Evolutionary conservation across 1,140 invertebrate species (phyloP), one percentile per base, ranked within the genome.

Genomic region (Chironomus tepperi): DNA sequence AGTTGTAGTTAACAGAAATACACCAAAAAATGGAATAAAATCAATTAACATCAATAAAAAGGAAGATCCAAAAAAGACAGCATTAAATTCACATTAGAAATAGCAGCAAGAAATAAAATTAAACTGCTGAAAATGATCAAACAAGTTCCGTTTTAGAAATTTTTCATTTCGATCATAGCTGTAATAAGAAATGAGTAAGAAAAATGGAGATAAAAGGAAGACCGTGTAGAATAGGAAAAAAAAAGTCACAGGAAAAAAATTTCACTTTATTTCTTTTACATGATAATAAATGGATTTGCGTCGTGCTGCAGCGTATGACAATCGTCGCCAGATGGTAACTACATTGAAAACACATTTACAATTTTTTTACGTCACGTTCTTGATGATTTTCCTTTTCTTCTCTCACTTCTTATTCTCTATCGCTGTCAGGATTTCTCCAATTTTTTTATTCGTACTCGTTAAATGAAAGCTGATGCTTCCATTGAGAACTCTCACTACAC

Each of bases 301-400:
- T 70, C 65, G 65, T 70, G 65, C 65, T 70, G 65, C 65, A 70
- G 16, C 19, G 16, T 70, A 16, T 19, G 16, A 70, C 65, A 70
- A 70, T 18, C 16, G 18, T 21, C 65, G 19, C 65, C 65, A 70
- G 65, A 18, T 70, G 65, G 65, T 70, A 70, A 70, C 65, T 70
- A 70, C 65, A 70, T 70, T 70, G 65, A 70, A 70, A 70, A 70
- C 18, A 70, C 65, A 70, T 70, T 70, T 70, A 70, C 65, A 57
- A 57, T 57, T 57, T 57, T 57, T 9, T 47, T 47, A 47, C 43
- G 43, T 47, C 8, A 47, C 43, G 15, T 47, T 47, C 43, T 47
- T 47, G 9, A 47, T 47, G 9, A 47, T 47, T 15, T 47, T 47
- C 43, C 43, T 15, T 15, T 47, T 47, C n/a, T 57, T 57, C 7